phyloP scores from a whole-genome alignment of 2,113 vertebrate genomes.

The Sialia sialis region DNA sequence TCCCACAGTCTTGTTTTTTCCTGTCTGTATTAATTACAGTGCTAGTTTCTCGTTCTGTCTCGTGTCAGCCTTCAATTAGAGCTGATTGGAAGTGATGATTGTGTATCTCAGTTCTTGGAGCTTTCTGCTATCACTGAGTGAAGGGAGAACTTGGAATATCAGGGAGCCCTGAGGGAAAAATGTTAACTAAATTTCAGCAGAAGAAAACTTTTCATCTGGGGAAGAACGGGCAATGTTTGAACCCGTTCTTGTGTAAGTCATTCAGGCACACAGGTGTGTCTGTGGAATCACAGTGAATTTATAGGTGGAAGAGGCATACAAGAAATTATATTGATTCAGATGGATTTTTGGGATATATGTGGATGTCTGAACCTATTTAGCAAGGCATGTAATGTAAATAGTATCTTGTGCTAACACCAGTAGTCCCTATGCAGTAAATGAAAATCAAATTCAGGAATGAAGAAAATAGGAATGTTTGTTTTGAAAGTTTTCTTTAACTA shows the following conservation, averaged over 20 bases:
- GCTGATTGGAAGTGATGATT: conserved; percentile 21
- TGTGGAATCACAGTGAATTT: background rate
- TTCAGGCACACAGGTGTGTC: background rate
- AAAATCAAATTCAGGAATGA: background rate
- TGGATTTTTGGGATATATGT: background rate
- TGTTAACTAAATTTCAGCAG: conserved; percentile 1
- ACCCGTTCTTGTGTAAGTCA: background rate
- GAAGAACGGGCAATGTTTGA: background rate
- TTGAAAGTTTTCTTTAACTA: background rate
- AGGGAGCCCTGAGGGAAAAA: background rate
- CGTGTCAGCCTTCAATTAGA: conserved; percentile 44
- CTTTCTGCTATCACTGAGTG: background rate
- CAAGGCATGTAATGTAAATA: background rate
- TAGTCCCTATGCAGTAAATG: background rate
- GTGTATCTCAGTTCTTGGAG: background rate
- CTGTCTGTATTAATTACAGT: conserved; percentile 29
- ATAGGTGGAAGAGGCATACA: background rate
- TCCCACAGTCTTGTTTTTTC: conserved; percentile 35
- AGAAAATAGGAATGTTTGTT: background rate
- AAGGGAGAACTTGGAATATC: background rate
- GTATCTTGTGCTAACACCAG: background rate
- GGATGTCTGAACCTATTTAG: background rate
- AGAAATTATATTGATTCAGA: background rate
- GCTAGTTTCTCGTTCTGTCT: conserved; percentile 13
- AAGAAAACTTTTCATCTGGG: background rate